phyloP scores from a whole-genome alignment of 2,888 invertebrate genomes.

The Trichacis sp. region DNA sequence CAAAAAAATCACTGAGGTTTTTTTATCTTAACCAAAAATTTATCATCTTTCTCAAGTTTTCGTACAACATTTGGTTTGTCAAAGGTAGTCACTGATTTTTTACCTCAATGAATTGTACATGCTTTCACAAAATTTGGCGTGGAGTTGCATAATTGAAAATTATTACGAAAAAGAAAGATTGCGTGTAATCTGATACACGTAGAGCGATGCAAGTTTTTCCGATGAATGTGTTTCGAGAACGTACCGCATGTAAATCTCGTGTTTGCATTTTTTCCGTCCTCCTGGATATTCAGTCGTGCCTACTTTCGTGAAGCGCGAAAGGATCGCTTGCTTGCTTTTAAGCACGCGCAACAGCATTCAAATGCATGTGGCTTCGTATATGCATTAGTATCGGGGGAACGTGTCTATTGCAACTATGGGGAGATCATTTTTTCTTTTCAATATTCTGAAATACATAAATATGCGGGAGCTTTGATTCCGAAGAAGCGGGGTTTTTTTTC shows the following conservation, averaged over 20 bases:
- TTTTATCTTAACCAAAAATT: no score
- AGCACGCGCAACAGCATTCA: conserved; percentile 29
- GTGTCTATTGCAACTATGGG: neutral
- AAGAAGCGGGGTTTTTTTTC: conserved; percentile 17
- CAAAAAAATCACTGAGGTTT: no score
- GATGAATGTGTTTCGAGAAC: neutral
- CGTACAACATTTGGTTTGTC: no score
- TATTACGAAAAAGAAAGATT: no score
- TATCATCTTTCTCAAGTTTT: no score
- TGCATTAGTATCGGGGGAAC: neutral
- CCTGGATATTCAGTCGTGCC: conserved; percentile 20
- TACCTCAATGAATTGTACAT: no score
- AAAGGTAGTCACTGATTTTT: no score
- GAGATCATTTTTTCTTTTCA: neutral
- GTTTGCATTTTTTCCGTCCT: conserved; percentile 40
- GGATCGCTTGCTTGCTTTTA: conserved; percentile 32
- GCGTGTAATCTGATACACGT: no score
- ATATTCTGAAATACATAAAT: neutral
- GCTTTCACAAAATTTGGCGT: no score
- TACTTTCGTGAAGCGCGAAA: conserved; percentile 35
- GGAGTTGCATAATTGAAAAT: no score
- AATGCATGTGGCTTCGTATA: conserved; percentile 5
- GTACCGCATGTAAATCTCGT: conserved; percentile 18
- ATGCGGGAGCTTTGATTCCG: conserved; percentile 20
- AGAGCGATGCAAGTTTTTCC: neutral